These are phyloP conservation scores for Phoxinus dragarum DNA, from an alignment of 2,797 vertebrate species.

Conservation along the genomic window DNA sequence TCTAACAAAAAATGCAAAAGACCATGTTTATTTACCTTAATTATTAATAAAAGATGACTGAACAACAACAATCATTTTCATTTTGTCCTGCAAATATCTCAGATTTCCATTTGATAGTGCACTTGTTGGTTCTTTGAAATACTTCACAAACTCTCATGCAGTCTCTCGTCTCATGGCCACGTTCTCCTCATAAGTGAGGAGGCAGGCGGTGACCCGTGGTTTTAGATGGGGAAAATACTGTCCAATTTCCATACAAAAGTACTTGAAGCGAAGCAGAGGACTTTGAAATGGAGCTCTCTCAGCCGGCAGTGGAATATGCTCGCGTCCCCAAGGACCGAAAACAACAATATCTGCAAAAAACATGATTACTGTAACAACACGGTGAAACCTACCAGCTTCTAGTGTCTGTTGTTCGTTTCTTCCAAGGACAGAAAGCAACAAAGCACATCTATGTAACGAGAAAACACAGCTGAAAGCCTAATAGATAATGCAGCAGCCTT, in stretches of 20 bases:
- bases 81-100: neutral
- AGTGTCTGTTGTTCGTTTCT: constrained; percentile 17
- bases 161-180: neutral
- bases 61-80: neutral
- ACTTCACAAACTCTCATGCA: neutral
- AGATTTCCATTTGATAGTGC: neutral
- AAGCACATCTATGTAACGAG: neutral
- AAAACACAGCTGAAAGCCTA: neutral
- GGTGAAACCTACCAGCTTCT: constrained; percentile 16
- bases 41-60: constrained; percentile 1
- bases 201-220: constrained; percentile 4
- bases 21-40: neutral
- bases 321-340: constrained; percentile 34
- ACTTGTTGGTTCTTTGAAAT: constrained; percentile 23
- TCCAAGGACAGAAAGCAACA: constrained; percentile 34
- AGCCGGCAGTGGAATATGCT: constrained; percentile 45
- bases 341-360: constrained; percentile 52
- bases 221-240: constrained; percentile 24
- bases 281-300: constrained; percentile 32
- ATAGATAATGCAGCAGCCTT: constrained; percentile 30
- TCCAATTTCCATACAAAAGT: constrained; percentile 50
- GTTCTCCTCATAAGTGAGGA: constrained; percentile 27
- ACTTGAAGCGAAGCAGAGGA: constrained; percentile 24
- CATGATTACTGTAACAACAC: constrained; percentile 52
- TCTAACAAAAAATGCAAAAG: neutral